Conservation (phyloP, 2,888 invertebrate genomes). For the Cosmopolites sordidus region DNA sequence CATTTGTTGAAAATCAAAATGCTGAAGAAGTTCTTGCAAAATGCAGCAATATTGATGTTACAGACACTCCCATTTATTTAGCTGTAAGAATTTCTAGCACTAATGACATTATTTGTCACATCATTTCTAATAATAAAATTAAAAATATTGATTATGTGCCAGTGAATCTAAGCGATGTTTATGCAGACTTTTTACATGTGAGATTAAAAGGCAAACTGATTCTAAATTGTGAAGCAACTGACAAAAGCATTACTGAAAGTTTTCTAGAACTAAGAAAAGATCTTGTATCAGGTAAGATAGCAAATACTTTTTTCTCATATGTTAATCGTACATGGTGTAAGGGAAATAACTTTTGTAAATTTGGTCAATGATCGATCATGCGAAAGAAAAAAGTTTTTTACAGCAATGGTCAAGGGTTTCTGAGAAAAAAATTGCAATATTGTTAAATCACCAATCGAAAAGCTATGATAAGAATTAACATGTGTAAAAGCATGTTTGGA, state of each 20-base stretch:
- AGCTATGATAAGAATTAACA: too few relatives aligned
- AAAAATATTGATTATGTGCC: slow-evolving; percentile 63
- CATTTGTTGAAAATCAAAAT: slow-evolving; percentile 40
- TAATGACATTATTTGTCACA: slow-evolving; percentile 59
- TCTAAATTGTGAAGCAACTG: slow-evolving; percentile 59
- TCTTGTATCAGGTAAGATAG: slow-evolving; percentile 63
- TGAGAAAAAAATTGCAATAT: too few relatives aligned
- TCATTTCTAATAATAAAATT: slow-evolving; percentile 68
- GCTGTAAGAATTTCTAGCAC: slow-evolving; percentile 54
- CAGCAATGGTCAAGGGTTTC: too few relatives aligned
- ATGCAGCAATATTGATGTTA: slow-evolving; percentile 66
- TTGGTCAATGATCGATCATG: too few relatives aligned
- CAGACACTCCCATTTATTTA: slow-evolving; percentile 72
- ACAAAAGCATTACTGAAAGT: slow-evolving; percentile 57
- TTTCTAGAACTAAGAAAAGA: slow-evolving; percentile 63
- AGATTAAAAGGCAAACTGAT: slow-evolving; percentile 63
- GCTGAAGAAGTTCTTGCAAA: slow-evolving; percentile 60
- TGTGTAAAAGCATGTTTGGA: too few relatives aligned
- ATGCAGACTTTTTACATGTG: slow-evolving; percentile 67
- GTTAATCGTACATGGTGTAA: too few relatives aligned
- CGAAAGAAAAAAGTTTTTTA: too few relatives aligned
- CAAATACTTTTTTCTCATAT: too few relatives aligned
- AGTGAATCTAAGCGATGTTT: slow-evolving; percentile 59
- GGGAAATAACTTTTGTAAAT: too few relatives aligned
- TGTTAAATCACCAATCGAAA: too few relatives aligned